Conservation (phyloP, 53 echinoderm and acorn worm species). For the Patiria pectinifera region DNA sequence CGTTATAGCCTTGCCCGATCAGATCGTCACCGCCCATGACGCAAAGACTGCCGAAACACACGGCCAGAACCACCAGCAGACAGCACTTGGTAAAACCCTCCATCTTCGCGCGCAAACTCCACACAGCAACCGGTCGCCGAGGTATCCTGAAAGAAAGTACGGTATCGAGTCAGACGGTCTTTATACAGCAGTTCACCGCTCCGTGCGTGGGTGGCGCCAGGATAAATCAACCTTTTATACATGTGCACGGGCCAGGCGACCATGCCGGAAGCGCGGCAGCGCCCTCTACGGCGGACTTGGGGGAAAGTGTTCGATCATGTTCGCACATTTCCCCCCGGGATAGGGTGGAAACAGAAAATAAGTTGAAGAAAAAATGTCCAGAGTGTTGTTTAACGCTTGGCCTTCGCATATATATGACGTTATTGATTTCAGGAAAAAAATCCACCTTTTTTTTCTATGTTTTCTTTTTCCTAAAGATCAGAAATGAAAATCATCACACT, state of each 20-base stretch:
- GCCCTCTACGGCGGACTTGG: not conserved
- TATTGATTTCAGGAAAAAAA: too few relatives aligned
- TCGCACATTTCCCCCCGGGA: not conserved
- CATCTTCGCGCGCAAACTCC: not conserved
- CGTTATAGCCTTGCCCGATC: not conserved
- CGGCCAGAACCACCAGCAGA: slow-evolving; percentile 2
- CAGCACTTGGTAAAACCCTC: slow-evolving; percentile 31
- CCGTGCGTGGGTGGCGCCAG: too few relatives aligned
- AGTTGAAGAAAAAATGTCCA: not conserved
- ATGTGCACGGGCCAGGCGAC: too few relatives aligned
- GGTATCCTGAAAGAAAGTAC: slow-evolving; percentile 5
- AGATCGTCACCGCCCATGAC: slow-evolving; percentile 28
- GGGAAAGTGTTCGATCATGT: not conserved
- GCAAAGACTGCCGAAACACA: slow-evolving; percentile 34
- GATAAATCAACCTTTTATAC: too few relatives aligned
- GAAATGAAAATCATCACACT: too few relatives aligned
- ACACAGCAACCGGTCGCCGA: not conserved
- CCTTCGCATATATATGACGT: too few relatives aligned
- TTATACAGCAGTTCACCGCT: not conserved
- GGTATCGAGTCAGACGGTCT: not conserved
- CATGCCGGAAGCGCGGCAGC: not conserved
- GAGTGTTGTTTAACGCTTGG: too few relatives aligned
- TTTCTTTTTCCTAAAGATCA: too few relatives aligned
- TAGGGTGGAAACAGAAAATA: not conserved
- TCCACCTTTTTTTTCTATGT: too few relatives aligned